Conservation (phyloP, 2,888 invertebrate genomes). For the Drosophila diplacantha region DNA sequence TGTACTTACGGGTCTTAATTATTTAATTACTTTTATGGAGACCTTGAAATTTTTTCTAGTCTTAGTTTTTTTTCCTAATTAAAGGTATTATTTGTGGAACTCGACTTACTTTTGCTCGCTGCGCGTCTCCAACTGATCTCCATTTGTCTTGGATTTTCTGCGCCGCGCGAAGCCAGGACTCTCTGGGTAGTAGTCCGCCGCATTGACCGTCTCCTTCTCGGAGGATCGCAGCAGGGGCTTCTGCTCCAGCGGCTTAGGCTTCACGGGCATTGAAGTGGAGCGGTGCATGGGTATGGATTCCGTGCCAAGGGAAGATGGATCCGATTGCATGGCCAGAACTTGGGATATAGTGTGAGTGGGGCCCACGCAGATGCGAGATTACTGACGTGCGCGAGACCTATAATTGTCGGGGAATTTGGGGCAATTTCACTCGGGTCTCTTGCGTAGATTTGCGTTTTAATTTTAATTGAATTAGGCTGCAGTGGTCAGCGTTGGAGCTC, state of each 20-base stretch:
- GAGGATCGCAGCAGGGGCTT: slow-evolving; percentile 72
- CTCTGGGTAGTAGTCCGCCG: slow-evolving; percentile 71
- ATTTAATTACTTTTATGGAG: not conserved
- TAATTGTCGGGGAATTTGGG: slow-evolving; percentile 48
- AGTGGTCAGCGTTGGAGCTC: slow-evolving; percentile 32
- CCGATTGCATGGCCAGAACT: slow-evolving; percentile 47
- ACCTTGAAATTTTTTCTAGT: not conserved
- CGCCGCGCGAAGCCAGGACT: slow-evolving; percentile 64
- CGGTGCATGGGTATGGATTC: slow-evolving; percentile 65
- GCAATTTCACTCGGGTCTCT: slow-evolving; percentile 59
- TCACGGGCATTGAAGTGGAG: slow-evolving; percentile 76
- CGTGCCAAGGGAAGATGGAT: slow-evolving; percentile 39
- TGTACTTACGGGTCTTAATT: not conserved
- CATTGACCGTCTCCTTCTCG: slow-evolving; percentile 74
- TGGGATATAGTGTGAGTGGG: slow-evolving; percentile 46
- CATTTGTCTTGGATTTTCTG: slow-evolving; percentile 49
- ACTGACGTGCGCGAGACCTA: slow-evolving; percentile 27
- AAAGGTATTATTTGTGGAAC: no score
- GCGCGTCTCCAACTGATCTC: slow-evolving; percentile 61
- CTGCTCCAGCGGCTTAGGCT: slow-evolving; percentile 71
- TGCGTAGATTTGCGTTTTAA: slow-evolving; percentile 63
- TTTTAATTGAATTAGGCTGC: slow-evolving; percentile 71
- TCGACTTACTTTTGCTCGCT: slow-evolving; percentile 70
- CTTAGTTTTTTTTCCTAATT: not conserved
- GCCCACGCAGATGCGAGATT: slow-evolving; percentile 33